These are phyloP conservation scores for Ahaetulla prasina DNA, from an alignment of 2,113 vertebrate species.

Conservation along the genomic window DNA sequence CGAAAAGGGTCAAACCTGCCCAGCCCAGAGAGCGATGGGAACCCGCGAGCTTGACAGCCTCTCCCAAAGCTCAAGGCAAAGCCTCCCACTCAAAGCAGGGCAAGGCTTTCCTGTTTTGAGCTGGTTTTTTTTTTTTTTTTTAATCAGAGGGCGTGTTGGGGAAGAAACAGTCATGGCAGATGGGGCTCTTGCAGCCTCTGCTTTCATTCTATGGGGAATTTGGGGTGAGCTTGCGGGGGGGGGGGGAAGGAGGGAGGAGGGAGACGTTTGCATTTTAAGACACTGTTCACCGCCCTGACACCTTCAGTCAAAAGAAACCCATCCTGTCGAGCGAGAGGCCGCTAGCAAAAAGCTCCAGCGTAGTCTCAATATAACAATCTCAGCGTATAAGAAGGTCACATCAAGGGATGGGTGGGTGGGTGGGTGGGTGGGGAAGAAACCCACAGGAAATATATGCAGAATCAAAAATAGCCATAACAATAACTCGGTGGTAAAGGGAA, in stretches of 20 bases:
- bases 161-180: not conserved
- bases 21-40: not conserved
- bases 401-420: no score
- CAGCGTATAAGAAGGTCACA: not conserved
- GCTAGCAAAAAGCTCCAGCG: not conserved
- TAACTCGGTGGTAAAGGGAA: not conserved
- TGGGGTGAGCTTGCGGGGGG: not conserved
- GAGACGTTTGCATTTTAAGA: not conserved
- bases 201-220: not conserved
- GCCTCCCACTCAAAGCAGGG: not conserved
- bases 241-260: not conserved
- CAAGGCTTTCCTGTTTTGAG: not conserved
- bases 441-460: not conserved
- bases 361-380: not conserved
- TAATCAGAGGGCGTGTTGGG: not conserved
- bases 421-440: not conserved
- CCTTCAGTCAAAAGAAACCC: not conserved
- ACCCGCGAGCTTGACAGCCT: not conserved
- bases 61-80: not conserved
- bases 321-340: not conserved
- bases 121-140: not conserved
- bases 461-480: not conserved
- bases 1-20: not conserved
- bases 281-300: not conserved
- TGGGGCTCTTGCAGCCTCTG: no score